Conservation (phyloP, 2,888 invertebrate genomes). For the Coecobrya sp. region DNA sequence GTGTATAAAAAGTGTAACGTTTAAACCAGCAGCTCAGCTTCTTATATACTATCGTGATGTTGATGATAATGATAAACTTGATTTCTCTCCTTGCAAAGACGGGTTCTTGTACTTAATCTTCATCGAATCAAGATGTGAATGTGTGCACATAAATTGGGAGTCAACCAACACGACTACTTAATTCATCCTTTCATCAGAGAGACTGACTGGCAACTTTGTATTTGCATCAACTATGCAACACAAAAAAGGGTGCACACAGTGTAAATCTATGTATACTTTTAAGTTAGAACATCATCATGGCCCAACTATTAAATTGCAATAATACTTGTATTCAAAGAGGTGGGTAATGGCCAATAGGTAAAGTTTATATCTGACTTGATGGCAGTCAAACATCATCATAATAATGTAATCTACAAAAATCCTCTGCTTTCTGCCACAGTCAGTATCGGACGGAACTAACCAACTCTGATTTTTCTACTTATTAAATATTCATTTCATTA, state of each 20-base stretch:
- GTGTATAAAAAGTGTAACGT: background rate
- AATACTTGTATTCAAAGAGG: background rate
- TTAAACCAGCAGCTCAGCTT: background rate
- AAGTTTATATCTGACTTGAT: background rate
- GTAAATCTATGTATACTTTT: too few species aligned
- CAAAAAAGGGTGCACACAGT: too few species aligned
- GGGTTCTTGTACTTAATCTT: conserved; percentile 52
- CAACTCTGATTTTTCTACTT: background rate
- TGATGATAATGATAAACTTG: conserved; percentile 69
- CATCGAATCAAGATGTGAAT: conserved; percentile 32
- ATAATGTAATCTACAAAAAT: background rate
- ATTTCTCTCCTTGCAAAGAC: conserved; percentile 51
- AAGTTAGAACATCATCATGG: background rate
- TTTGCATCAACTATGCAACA: background rate
- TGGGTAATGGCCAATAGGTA: background rate
- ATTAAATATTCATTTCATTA: conserved; percentile 48
- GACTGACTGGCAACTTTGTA: background rate
- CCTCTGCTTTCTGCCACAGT: background rate
- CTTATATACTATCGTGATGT: background rate
- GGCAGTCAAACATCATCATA: background rate
- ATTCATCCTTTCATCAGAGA: conserved; percentile 44
- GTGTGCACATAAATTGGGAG: background rate
- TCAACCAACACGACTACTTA: conserved; percentile 55
- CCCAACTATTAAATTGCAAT: background rate
- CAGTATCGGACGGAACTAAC: background rate